Conservation (phyloP, 1,140 invertebrate genomes). For the Orius insidiosus region DNA sequence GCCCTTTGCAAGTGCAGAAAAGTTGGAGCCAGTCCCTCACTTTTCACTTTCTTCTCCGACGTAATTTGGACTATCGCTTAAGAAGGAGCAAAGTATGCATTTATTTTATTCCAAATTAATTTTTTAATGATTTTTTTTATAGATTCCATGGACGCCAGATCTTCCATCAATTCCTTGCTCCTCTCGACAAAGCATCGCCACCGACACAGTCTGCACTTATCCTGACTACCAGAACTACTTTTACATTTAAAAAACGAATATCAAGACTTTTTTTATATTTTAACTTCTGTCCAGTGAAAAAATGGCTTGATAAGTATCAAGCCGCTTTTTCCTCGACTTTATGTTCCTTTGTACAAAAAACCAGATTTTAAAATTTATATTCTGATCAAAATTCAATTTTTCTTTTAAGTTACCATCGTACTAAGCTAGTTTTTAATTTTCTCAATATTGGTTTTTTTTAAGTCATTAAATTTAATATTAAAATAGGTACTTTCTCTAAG, state of each 20-base stretch:
- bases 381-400: no score
- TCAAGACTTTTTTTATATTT: background rate
- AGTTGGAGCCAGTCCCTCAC: slow-evolving; percentile 45
- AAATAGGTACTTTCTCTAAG: no score
- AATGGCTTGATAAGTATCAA: no score
- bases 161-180: slow-evolving; percentile 17
- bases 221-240: slow-evolving; percentile 20
- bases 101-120: background rate
- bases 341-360: no score
- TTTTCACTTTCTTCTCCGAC: slow-evolving; percentile 57
- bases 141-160: slow-evolving; percentile 16
- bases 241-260: slow-evolving; percentile 18
- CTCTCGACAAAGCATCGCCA: slow-evolving; percentile 17
- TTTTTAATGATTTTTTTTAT: slow-evolving; percentile 9
- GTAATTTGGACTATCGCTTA: slow-evolving; percentile 54
- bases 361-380: no score
- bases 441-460: no score
- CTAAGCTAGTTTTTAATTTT: no score
- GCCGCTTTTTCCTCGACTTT: no score
- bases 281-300: background rate
- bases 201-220: slow-evolving; percentile 16
- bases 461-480: no score
- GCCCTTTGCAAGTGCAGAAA: slow-evolving; percentile 64
- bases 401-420: no score
- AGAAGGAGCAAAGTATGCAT: slow-evolving; percentile 32